phyloP scores from a whole-genome alignment of 2,113 vertebrate species.

The Zapornia atra region DNA sequence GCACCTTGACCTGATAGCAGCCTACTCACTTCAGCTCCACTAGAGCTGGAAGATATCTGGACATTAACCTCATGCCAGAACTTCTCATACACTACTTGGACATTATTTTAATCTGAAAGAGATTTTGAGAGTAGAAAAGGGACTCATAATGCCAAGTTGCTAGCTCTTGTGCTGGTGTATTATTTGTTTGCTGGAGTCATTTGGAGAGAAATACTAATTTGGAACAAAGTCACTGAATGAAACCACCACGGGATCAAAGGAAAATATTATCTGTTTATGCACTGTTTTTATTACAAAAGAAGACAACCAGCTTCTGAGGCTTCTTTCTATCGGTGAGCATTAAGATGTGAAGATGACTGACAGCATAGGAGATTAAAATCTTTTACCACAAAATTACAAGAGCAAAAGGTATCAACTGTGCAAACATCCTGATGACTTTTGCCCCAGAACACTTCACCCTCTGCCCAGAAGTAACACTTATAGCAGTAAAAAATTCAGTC shows the following conservation, averaged over 20 bases:
- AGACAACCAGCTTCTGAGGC: background rate
- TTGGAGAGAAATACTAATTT: background rate
- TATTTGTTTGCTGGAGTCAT: background rate
- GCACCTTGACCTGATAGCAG: background rate
- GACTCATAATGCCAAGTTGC: background rate
- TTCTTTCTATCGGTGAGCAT: background rate
- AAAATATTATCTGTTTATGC: background rate
- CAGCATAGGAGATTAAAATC: background rate
- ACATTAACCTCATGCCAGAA: background rate
- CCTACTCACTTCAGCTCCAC: background rate
- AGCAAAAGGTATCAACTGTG: background rate
- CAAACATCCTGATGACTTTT: background rate
- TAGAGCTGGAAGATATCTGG: background rate
- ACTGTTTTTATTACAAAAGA: background rate
- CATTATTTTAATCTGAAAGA: background rate
- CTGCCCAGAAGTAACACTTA: background rate
- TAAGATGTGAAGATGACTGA: background rate
- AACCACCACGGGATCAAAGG: background rate
- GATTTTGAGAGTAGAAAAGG: background rate
- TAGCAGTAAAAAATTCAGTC: background rate
- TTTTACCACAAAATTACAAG: background rate
- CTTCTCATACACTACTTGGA: background rate
- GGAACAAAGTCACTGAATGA: background rate
- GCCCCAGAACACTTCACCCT: background rate
- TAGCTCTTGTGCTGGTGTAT: background rate